Evolutionary conservation across 1,140 invertebrate genomes (phyloP), one percentile per base, ranked within the genome.

Genomic region (Varroa destructor): DNA sequence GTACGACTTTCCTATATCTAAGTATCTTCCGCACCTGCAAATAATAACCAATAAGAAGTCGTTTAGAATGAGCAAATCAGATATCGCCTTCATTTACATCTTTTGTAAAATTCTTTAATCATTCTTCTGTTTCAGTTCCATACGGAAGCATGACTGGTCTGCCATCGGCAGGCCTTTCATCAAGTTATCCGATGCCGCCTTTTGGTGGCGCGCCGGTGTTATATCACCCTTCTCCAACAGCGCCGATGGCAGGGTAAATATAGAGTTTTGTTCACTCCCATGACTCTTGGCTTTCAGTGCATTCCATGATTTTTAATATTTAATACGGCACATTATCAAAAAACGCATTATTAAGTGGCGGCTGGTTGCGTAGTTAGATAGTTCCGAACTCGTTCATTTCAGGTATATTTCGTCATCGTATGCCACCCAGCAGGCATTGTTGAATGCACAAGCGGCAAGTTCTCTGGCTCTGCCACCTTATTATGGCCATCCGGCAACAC

Each of bases 371-470:
- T 25, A 25, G 25, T 25, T 25, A 25, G 25, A 25, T 25, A 25
- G 25, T 25, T 25, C 25, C 25, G 25, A 25, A 25, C 25, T 58
- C 12, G 25, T 5, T 58, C 25, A 58, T 67, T 67, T 67, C 61
- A 67, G 61, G 40, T 67, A 67, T 67, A 14, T 67, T 43, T 67
- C 61, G 40, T 67, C 61, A 14, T 67, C 61, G 8, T 67, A 43
- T 8, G 61, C 61, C 2, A 67, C 61, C 37, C 61, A 67, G 37
- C 61, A 67, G 61, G 61, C 61, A 8, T 46, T 67, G 10, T 46
- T 67, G 37, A 67, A 67, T 67, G 61, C 61, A 40, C 61, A 67
- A 46, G 61, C 46, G 12, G 61, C 61, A 51, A 51, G 46, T 46
- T 67, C 61, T 8, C 40, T 46, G 61, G 10, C 46, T 12, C 61